Base-by-base conservation (phyloP, 2,113 vertebrate genomes). In the Heterocephalus glaber region DNA sequence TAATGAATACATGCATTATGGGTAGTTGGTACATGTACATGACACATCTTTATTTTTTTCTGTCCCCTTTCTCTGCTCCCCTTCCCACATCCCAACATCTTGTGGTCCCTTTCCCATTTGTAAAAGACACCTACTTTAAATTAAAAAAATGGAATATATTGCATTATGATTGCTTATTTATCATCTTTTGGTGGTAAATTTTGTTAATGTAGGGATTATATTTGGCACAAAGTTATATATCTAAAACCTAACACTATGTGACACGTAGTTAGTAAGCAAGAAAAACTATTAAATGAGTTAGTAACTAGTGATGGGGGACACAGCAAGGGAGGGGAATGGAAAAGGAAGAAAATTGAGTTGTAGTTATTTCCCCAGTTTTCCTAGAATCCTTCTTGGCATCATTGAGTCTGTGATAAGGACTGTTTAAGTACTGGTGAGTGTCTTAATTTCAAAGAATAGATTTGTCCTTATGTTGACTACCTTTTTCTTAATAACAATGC, bases 341-440 rank as follows among this genome's bases (percentile, higher is more conserved):
- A 93, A 49, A 54, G 4, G 22, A 7, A 86, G 28, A 63, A 63
- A 87, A 65, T 7, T 41, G 26, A 93, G 58, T 3, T 76, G 5
- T 70, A 66, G 56, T 88, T 92, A 61, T 90, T 96, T 96, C 24
- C 41, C 66, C 72, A 47, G 41, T 90, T 92, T 96, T 65, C 41
- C 66, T 54, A 66, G 66, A 91, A 83, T 68, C 70, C 19, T 72
- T 38, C 20, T 81, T 87, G 56, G 12, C 14, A 54, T 60, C 44
- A 24, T 70, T 91, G 63, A 74, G 35, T 14, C 61, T 14, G 47
- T 60, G 70, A 24, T 38, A 94, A 80, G 41, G 12, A 38, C 16
- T 80, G 33, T 8, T 61, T 90, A 70, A 94, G 7, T 80, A 76
- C 30, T 38, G 79, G 82, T 88, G 30, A 60, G 19, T 90, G 41